Base-by-base conservation (phyloP, 2,888 invertebrate genomes). In the Aleiodes leptofemur region DNA sequence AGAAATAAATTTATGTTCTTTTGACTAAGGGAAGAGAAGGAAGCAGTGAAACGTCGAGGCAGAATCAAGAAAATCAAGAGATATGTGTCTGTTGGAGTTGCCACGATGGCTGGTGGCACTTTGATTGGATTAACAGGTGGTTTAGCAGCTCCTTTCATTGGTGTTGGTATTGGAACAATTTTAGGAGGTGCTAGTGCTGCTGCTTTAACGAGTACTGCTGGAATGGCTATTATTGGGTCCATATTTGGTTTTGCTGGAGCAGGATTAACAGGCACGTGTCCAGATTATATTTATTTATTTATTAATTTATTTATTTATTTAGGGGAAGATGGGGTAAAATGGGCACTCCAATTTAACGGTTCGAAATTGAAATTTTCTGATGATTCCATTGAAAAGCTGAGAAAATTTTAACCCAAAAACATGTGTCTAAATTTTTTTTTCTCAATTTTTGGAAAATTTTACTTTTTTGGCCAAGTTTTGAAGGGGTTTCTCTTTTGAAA, bases 161-260 rank as follows among this genome's bases (percentile, higher is more conserved):
- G 91, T n/a, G 88, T 90, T 48, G 92, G 92, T 4, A 90, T 92
- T 13, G 91, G 91, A 31, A 91, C 90, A 73, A 84, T 91, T 51
- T 82, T 91, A 66, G 90, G 91, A 23, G 86, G 89, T 29, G 88
- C 89, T 5, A 83, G 87, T 71, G 91, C 91, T 11, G 91, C 91
- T n/a, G 90, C 91, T 13, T 85, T 92, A 48, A 89, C 91, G 14
- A 90, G 91, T 4, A 89, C 91, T 1, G 90, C 92, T 13, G 92
- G 92, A n/a, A 88, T 90, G 11, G 91, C 92, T 4, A 89, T 91
- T 70, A 83, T 94, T 61, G 93, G 93, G 2, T 93, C 93, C 1
- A 85, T 94, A 75, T 94, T 94, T 88, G 94, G 94, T 5, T 92
- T 92, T 4, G 93, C 94, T 50, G 94, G 94, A 38, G 94, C 93